Evolutionary conservation across 2,113 vertebrate species (phyloP).

Genomic region (Arenaria interpres): DNA sequence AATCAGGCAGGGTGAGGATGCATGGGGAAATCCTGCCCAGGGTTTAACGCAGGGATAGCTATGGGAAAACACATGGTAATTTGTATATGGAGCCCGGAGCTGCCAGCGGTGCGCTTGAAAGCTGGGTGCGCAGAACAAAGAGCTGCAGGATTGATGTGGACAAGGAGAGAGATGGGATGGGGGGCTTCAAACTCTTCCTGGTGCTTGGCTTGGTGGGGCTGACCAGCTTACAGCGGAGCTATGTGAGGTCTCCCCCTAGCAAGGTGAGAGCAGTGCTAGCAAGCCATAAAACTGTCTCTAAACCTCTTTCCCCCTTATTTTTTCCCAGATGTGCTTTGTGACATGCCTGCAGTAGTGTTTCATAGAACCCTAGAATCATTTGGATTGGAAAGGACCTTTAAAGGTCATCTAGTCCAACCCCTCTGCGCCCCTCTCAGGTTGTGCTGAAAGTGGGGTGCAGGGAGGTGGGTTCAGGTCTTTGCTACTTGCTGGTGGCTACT

Average conservation of each 20-base stretch:
- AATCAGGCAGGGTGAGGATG: background rate
- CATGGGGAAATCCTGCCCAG: background rate
- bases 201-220: background rate
- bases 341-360: background rate
- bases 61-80: background rate
- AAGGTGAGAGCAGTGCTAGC: background rate
- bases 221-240: background rate
- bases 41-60: background rate
- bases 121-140: background rate
- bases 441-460: background rate
- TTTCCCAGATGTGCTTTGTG: background rate
- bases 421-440: background rate
- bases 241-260: rapidly evolving
- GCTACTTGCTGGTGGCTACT: background rate
- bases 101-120: background rate
- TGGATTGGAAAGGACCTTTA: background rate
- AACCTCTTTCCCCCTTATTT: background rate
- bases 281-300: background rate
- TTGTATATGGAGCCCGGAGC: background rate
- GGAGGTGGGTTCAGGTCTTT: background rate
- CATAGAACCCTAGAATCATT: background rate
- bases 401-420: background rate
- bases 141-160: background rate
- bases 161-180: background rate
- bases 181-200: background rate